These are phyloP conservation scores for Diachrysia chrysitis DNA, from an alignment of 2,888 invertebrate genomes.

Conservation along the genomic window DNA sequence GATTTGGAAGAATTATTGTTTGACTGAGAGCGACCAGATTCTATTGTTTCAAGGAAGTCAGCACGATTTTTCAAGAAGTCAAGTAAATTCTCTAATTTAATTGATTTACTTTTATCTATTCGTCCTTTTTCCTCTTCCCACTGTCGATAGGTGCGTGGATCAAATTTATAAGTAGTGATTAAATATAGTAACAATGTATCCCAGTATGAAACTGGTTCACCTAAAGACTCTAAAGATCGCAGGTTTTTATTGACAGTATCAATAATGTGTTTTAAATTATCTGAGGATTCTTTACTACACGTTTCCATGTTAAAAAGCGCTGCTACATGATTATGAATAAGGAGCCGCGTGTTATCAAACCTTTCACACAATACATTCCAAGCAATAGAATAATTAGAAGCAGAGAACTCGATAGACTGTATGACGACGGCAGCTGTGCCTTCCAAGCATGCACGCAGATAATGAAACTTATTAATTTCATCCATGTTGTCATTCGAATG, in stretches of 20 bases:
- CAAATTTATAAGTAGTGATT: background rate
- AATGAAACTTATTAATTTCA: conserved; percentile 56
- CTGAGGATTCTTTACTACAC: background rate
- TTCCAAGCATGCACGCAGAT: conserved; percentile 50
- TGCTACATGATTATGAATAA: background rate
- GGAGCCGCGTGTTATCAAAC: too few species aligned
- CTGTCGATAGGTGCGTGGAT: background rate
- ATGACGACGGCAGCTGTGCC: conserved; percentile 40
- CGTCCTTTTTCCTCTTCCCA: conserved; percentile 1
- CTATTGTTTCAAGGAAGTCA: conserved; percentile 5
- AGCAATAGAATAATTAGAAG: conserved; percentile 5
- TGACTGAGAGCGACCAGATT: background rate
- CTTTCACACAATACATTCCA: conserved; percentile 8
- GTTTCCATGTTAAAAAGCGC: background rate
- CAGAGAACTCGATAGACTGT: conserved; percentile 10
- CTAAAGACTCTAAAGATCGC: background rate
- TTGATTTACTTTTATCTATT: background rate
- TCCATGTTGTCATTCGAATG: conserved; percentile 52
- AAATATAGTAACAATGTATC: background rate
- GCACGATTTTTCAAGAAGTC: conserved; percentile 1
- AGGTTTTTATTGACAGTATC: background rate
- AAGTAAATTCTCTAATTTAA: background rate
- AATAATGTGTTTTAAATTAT: background rate
- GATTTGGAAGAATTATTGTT: background rate
- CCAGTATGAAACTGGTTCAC: conserved; percentile 1